Percentiles rank a stretch among this genome's conserved stretches.
Conservation (phyloP, 2,797 vertebrate genomes). For the Microcaecilia unicolor region DNA sequence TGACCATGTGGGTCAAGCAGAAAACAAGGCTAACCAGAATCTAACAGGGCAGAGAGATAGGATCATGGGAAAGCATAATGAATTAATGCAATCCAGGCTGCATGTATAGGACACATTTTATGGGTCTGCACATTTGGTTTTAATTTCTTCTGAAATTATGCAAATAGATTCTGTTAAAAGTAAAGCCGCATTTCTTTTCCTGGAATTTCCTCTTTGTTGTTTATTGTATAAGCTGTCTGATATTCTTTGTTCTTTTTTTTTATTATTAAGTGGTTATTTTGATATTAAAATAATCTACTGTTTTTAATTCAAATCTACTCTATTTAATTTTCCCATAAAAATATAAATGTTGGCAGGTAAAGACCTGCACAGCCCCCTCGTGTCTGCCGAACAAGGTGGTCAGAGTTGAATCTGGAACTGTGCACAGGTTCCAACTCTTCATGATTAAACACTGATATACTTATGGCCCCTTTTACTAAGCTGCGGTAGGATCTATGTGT, state of each 20-base stretch:
- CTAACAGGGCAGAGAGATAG: not conserved
- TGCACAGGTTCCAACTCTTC: no score
- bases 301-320: constrained; percentile 29
- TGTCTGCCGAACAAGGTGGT: no score
- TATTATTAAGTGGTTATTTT: no score
- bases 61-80: not conserved
- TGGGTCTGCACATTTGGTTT: constrained; percentile 10
- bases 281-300: constrained; percentile 14
- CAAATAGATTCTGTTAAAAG: constrained; percentile 32
- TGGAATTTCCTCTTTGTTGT: constrained; percentile 4
- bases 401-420: no score
- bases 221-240: not conserved
- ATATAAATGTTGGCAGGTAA: no score
- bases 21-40: not conserved
- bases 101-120: not conserved
- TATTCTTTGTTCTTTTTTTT: no score
- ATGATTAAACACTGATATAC: no score
- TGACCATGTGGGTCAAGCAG: not conserved
- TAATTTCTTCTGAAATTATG: constrained; percentile 30
- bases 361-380: no score
- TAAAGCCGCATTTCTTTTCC: constrained; percentile 21
- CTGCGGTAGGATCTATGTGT: no score
- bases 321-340: constrained; percentile 59
- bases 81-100: not conserved
- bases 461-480: no score